Conservation (phyloP, 2,113 vertebrate species). For the Menidia beryllina region DNA sequence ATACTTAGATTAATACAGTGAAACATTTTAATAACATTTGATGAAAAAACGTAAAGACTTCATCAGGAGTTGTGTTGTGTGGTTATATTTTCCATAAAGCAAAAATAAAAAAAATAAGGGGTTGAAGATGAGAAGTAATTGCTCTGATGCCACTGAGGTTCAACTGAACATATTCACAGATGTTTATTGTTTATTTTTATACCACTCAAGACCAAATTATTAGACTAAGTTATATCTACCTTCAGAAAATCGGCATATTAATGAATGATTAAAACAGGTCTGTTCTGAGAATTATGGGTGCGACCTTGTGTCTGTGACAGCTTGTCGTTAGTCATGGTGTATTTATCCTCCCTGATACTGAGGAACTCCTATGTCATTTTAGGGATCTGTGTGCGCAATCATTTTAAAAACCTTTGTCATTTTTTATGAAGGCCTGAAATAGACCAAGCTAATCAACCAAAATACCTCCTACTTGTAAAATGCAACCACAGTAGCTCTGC, state of each 20-base stretch:
- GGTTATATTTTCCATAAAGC: background rate
- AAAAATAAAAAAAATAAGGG: background rate
- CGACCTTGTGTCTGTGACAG: slow-evolving; percentile 2
- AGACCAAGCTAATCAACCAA: slow-evolving; percentile 29
- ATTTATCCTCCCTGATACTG: slow-evolving; percentile 32
- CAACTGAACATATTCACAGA: too few relatives aligned
- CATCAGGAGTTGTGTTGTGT: background rate
- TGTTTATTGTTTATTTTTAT: too few relatives aligned
- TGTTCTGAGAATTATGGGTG: slow-evolving; percentile 18
- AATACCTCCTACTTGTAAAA: too few relatives aligned
- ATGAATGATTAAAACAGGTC: too few relatives aligned
- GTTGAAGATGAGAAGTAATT: background rate
- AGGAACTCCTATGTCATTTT: too few relatives aligned
- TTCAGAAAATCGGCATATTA: too few relatives aligned
- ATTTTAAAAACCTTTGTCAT: too few relatives aligned
- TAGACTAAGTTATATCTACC: too few relatives aligned
- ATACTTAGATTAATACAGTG: slow-evolving; percentile 5
- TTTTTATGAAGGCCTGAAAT: slow-evolving; percentile 34
- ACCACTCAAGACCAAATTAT: too few relatives aligned
- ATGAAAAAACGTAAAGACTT: background rate
- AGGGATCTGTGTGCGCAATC: too few relatives aligned
- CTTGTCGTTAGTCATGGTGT: slow-evolving; percentile 26
- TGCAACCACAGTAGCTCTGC: too few relatives aligned
- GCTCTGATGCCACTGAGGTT: background rate
- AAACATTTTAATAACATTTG: background rate